These are phyloP conservation scores for Pterois miles DNA, from an alignment of 2,797 vertebrate species.

Conservation along the genomic window DNA sequence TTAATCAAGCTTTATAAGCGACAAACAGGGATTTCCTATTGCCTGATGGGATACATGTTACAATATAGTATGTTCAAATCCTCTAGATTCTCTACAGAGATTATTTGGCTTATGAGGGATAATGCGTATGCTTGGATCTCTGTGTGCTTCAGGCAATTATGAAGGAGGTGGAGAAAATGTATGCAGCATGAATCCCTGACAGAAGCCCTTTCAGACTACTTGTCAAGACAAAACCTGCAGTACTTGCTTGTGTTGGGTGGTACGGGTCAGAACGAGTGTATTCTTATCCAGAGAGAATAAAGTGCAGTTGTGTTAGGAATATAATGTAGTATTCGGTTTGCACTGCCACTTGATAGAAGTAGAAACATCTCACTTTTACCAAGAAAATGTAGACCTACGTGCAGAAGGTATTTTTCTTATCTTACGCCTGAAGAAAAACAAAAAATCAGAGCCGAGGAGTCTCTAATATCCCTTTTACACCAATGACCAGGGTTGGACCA, in stretches of 20 bases:
- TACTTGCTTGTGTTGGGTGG: background rate
- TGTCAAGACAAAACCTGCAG: slow-evolving; percentile 1
- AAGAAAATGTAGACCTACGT: no score
- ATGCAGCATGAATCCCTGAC: background rate
- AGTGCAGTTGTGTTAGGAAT: background rate
- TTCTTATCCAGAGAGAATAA: background rate
- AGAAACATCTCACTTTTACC: background rate
- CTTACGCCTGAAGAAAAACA: no score
- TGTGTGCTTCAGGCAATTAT: slow-evolving; percentile 24
- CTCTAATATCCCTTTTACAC: no score
- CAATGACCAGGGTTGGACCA: no score
- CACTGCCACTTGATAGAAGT: background rate
- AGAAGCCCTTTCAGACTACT: slow-evolving; percentile 2
- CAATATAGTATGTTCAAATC: slow-evolving; percentile 21
- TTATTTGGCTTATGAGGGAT: slow-evolving; percentile 44
- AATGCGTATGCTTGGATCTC: slow-evolving; percentile 21
- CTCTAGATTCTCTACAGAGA: slow-evolving; percentile 33
- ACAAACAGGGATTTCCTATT: slow-evolving; percentile 19
- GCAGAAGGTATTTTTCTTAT: background rate
- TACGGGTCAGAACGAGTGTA: background rate
- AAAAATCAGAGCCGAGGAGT: no score
- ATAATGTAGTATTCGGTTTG: background rate
- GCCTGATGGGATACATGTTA: slow-evolving; percentile 25
- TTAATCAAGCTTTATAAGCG: slow-evolving; percentile 27
- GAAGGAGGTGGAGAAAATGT: slow-evolving; percentile 5